These are phyloP conservation scores for Lycia hirtaria DNA, from an alignment of 2,888 invertebrate genomes.

Conservation along the genomic window DNA sequence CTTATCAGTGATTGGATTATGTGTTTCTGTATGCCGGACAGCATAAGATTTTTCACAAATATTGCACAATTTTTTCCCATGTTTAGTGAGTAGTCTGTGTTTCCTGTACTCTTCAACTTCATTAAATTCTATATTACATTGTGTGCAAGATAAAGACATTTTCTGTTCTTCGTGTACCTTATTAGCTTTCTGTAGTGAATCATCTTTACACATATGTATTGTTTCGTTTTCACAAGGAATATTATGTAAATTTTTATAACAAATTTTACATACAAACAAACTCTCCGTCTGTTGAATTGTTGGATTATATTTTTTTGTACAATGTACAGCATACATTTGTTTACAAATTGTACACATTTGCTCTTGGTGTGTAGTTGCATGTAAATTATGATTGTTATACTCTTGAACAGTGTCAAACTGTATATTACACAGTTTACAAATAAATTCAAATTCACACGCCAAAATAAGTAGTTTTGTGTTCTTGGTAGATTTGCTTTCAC, in stretches of 20 bases:
- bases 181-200: neutral
- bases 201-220: neutral
- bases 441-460: neutral
- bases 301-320: neutral
- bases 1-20: neutral
- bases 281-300: no score
- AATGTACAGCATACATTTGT: neutral
- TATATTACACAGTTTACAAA: slow-evolving; percentile 1
- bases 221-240: neutral
- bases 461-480: no score
- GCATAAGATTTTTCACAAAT: neutral
- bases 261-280: slow-evolving; percentile 1
- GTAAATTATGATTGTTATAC: neutral
- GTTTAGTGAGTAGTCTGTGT: neutral
- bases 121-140: slow-evolving; percentile 15
- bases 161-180: neutral
- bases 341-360: neutral
- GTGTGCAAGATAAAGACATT: neutral
- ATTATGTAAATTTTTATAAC: neutral
- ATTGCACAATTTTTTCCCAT: neutral
- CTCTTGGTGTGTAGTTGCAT: neutral
- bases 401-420: neutral
- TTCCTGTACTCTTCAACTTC: neutral
- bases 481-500: neutral
- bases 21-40: neutral